Conservation (phyloP, 2,113 vertebrate species). For the Onychorhynchus coronatus region DNA sequence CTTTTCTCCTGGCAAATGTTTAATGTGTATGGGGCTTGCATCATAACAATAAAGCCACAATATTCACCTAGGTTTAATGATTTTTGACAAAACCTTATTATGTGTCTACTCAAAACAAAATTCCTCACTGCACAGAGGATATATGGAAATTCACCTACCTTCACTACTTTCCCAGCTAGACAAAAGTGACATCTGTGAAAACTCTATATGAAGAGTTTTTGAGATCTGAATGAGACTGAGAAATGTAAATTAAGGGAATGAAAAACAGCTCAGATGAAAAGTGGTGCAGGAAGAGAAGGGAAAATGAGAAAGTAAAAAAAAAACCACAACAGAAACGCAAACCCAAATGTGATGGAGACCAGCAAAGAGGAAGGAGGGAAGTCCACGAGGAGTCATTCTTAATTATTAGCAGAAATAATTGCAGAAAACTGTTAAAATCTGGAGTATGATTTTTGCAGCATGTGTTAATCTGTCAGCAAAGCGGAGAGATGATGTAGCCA, state of each 20-base stretch:
- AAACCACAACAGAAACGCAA: too few relatives aligned
- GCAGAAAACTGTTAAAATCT: not conserved
- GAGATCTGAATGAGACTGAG: not conserved
- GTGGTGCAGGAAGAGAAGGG: not conserved
- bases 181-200: not conserved
- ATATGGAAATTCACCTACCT: not conserved
- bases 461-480: not conserved
- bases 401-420: not conserved
- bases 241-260: not conserved
- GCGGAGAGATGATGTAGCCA: not conserved
- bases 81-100: not conserved
- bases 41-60: too few relatives aligned
- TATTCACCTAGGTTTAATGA: conserved; percentile 2
- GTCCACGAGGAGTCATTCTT: not conserved
- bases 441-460: not conserved
- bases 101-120: not conserved
- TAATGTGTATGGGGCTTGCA: too few relatives aligned
- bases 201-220: not conserved
- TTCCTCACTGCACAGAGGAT: not conserved
- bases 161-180: not conserved
- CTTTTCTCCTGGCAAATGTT: too few relatives aligned
- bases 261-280: not conserved
- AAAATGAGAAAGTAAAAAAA: not conserved
- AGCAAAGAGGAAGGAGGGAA: not conserved
- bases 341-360: not conserved